A percentile compares a stretch with the other conserved stretches of the same genome.
Evolutionary conservation across 2,113 vertebrate species (phyloP).

Genomic region (Actinemys pallida): DNA sequence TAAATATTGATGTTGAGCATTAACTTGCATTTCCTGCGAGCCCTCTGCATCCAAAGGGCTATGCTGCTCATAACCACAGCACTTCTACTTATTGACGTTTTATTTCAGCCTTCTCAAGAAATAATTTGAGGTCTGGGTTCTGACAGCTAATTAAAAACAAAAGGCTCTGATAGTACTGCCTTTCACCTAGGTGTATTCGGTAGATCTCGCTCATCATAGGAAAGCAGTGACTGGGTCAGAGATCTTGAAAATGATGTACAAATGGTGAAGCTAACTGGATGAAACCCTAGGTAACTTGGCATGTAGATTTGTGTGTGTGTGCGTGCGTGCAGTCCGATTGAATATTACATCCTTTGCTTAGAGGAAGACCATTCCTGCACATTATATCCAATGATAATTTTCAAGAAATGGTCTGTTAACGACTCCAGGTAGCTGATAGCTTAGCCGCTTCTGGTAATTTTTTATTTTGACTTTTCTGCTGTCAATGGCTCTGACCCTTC

Average conservation of each 20-base stretch:
- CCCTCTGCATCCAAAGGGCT: background rate
- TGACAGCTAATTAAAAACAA: constrained; percentile 22
- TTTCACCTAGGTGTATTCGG: background rate
- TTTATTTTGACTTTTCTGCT: background rate
- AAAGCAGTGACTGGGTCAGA: background rate
- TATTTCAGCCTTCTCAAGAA: background rate
- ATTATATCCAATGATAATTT: constrained; percentile 26
- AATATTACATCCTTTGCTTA: constrained; percentile 30
- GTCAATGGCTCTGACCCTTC: background rate
- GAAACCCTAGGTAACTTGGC: constrained; percentile 41
- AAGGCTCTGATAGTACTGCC: rapidly evolving
- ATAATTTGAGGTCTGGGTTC: background rate
- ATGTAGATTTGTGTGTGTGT: background rate
- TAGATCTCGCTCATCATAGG: background rate
- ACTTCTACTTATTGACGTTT: background rate
- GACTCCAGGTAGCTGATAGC: constrained; percentile 43
- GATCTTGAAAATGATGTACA: background rate
- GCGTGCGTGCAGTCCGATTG: constrained; percentile 1
- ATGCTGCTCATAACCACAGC: background rate
- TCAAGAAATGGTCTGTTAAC: constrained; percentile 9
- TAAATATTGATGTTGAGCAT: background rate
- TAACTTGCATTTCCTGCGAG: rapidly evolving
- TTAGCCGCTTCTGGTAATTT: background rate
- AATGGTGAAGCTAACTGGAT: background rate
- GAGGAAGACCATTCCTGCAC: constrained; percentile 23